A percentile compares a stretch with the other conserved stretches of the same genome.
These are phyloP conservation scores for Agelastica alni DNA, from an alignment of 2,888 invertebrate genomes.

Conservation along the genomic window DNA sequence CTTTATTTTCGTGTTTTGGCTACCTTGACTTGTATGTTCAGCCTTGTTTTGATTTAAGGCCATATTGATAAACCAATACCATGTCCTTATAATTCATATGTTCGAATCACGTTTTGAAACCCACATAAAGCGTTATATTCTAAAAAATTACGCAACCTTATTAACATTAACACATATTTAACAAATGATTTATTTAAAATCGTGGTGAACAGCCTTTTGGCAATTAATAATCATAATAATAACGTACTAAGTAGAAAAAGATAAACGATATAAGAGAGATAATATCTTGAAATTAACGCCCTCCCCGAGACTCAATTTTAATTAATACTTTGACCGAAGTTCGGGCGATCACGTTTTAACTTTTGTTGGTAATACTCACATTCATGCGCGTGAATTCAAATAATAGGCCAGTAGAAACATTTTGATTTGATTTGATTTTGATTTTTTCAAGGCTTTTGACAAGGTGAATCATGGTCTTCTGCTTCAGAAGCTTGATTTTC, in stretches of 20 bases:
- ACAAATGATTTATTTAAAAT: constrained; percentile 8
- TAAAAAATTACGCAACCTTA: neutral
- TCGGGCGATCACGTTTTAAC: constrained; percentile 4
- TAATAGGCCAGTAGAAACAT: too few species aligned
- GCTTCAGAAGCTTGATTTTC: too few species aligned
- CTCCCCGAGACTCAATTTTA: constrained; percentile 16
- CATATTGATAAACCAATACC: too few species aligned
- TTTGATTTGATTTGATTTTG: too few species aligned
- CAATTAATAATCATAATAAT: constrained; percentile 13
- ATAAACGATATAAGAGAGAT: constrained; percentile 2
- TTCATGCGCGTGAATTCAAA: neutral
- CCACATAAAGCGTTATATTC: too few species aligned
- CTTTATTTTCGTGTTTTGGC: too few species aligned
- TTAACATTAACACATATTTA: constrained; percentile 6
- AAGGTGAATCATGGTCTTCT: too few species aligned
- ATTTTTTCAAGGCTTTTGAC: too few species aligned
- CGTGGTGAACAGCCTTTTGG: constrained; percentile 7
- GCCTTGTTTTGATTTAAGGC: too few species aligned
- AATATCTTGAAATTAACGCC: constrained; percentile 14
- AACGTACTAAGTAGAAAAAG: constrained; percentile 8
- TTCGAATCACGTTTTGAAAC: too few species aligned
- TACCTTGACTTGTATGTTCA: too few species aligned
- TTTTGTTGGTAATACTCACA: neutral
- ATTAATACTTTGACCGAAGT: constrained; percentile 17
- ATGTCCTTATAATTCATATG: too few species aligned